phyloP scores from a whole-genome alignment of 2,888 invertebrate species.

The Pocota personata region DNA sequence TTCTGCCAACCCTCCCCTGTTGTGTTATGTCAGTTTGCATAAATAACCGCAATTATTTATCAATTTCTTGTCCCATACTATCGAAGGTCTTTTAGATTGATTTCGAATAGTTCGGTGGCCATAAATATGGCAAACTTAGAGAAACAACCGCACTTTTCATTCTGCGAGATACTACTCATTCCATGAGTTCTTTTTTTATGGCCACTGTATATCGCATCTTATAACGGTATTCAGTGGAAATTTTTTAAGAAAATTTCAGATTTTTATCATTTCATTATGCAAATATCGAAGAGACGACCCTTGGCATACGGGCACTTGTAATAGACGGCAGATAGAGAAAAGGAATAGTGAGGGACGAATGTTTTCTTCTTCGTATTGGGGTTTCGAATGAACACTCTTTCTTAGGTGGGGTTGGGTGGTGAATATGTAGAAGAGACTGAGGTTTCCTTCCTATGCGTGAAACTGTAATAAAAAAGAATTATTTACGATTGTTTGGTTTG shows the following conservation, averaged over 20 bases:
- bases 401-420: background rate
- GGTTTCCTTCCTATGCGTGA: constrained; percentile 5
- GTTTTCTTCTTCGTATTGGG: background rate
- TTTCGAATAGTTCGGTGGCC: constrained; percentile 44
- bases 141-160: constrained; percentile 12
- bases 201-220: constrained; percentile 63
- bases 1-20: background rate
- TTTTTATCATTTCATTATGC: constrained; percentile 83
- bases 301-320: constrained; percentile 80
- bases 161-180: constrained; percentile 25
- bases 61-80: constrained; percentile 34
- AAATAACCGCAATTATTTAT: constrained; percentile 62
- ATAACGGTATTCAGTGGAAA: constrained; percentile 66
- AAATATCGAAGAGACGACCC: constrained; percentile 82
- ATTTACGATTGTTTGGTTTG: constrained; percentile 69
- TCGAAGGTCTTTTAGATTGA: constrained; percentile 34
- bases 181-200: constrained; percentile 52
- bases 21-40: constrained; percentile 49
- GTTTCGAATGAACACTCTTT: background rate
- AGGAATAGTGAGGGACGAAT: background rate
- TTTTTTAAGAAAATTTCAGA: constrained; percentile 78
- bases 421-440: background rate
- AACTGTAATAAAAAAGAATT: constrained; percentile 33
- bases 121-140: background rate
- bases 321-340: constrained; percentile 32